These are phyloP conservation scores for Gymnopithys bicolor DNA, from an alignment of 2,797 vertebrate species.

Conservation along the genomic window DNA sequence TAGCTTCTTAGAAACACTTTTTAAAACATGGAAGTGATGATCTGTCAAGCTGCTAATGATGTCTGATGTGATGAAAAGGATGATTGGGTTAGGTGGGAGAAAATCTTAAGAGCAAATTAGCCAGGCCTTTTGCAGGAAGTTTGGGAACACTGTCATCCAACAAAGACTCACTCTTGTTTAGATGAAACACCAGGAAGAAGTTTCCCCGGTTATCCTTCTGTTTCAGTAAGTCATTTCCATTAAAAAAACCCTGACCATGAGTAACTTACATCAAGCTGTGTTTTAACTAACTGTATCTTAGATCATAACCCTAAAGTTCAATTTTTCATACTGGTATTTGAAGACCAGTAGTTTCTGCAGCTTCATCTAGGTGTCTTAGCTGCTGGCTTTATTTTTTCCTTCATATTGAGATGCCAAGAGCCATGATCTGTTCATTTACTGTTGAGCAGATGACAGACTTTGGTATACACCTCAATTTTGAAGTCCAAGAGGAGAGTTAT, in stretches of 20 bases:
- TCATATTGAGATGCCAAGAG: background rate
- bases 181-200: background rate
- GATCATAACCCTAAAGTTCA: background rate
- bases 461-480: background rate
- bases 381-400: background rate
- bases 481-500: background rate
- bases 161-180: background rate
- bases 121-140: background rate
- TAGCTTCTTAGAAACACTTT: background rate
- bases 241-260: background rate
- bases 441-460: background rate
- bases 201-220: background rate
- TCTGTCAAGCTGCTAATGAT: background rate
- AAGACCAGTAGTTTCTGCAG: background rate
- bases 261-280: background rate
- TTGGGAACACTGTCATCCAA: background rate
- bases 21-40: background rate
- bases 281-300: background rate
- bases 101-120: background rate
- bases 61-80: background rate
- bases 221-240: background rate
- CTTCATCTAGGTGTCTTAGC: background rate
- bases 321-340: background rate
- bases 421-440: background rate
- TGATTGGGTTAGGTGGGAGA: background rate